Base-by-base conservation (phyloP, 1,140 invertebrate genomes). In the Bicyclus anynana region DNA sequence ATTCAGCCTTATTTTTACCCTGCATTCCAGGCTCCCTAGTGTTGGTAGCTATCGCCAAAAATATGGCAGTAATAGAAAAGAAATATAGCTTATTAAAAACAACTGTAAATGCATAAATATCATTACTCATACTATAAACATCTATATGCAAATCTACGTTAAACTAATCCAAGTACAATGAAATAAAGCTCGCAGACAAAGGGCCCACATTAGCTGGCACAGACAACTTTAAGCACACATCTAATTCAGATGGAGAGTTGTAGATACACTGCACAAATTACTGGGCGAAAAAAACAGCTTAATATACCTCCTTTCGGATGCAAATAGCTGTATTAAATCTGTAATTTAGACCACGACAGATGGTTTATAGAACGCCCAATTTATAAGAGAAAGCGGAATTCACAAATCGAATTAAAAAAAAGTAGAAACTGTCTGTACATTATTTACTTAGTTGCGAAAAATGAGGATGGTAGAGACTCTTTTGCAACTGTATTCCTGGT, bases 291-390 rank as follows among this genome's bases (percentile, higher is more conserved):
- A 80, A 78, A 83, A 77, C 71, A 69, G 59, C 72, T 74, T 68
- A 72, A 72, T 69, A 75, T 67, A 71, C 72, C 75, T 40, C 7
- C 77, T 84, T 86, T 83, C 69, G 73, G 64, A 86, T 84, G 83
- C 81, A 83, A 87, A 87, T 84, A 61, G 75, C 72, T 77, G 80
- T 84, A 83, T 87, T 83, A 83, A 84, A 86, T 86, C 84, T 83
- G 80, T 77, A 81, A 83, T 84, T 84, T 85, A 82, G 73, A 80
- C 80, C 74, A 70, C 59, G 74, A 79, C 77, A 80, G 69, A n/a
- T 60, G 67, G 60, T 40, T 12, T 53, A 53, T 46, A 49, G 38
- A 33, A 48, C 46, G 53, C 50, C 57, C 53, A 73, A 70, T 29
- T 46, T 35, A 57, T 27, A 48, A 57, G 55, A 33, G 33, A 10